Evolutionary conservation across 30 jellyfish, hydroid and myxozoan genomes (phyloP).

Genomic region (Clytia hemisphaerica): DNA sequence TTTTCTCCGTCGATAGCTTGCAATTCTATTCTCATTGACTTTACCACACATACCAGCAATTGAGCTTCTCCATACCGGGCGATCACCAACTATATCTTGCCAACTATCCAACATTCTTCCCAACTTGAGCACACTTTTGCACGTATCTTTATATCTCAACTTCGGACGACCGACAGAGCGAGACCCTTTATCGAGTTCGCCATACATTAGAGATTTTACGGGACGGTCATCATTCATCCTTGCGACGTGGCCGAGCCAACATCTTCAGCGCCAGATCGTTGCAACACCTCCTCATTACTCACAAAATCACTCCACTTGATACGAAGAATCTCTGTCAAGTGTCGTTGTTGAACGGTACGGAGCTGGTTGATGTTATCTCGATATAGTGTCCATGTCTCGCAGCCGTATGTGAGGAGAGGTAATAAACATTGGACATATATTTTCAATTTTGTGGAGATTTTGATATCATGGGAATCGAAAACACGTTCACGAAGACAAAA

Average conservation of each 20-base stretch:
- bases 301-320: slow-evolving; percentile 23
- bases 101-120: slow-evolving; percentile 6
- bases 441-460: too few relatives aligned
- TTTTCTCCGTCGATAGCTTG: slow-evolving; percentile 15
- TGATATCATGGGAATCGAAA: too few relatives aligned
- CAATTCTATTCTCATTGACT: slow-evolving; percentile 36
- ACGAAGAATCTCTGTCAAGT: not conserved
- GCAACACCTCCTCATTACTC: slow-evolving; percentile 24
- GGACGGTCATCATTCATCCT: slow-evolving; percentile 20
- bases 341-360: slow-evolving; percentile 21
- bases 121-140: slow-evolving; percentile 24
- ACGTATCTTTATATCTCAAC: slow-evolving; percentile 40
- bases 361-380: not conserved
- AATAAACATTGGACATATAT: too few relatives aligned
- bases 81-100: not conserved
- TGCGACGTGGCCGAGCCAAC: slow-evolving; percentile 29
- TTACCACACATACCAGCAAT: slow-evolving; percentile 27
- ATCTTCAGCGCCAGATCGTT: too few relatives aligned
- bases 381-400: slow-evolving; percentile 14
- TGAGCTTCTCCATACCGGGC: slow-evolving; percentile 39
- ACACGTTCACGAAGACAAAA: too few relatives aligned
- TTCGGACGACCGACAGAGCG: slow-evolving; percentile 45
- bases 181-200: slow-evolving; percentile 20
- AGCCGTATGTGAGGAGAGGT: slow-evolving; percentile 7
- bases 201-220: slow-evolving; percentile 14